Evolutionary conservation across 2,797 vertebrate species (phyloP).

Genomic region (Protonibea diacanthus): DNA sequence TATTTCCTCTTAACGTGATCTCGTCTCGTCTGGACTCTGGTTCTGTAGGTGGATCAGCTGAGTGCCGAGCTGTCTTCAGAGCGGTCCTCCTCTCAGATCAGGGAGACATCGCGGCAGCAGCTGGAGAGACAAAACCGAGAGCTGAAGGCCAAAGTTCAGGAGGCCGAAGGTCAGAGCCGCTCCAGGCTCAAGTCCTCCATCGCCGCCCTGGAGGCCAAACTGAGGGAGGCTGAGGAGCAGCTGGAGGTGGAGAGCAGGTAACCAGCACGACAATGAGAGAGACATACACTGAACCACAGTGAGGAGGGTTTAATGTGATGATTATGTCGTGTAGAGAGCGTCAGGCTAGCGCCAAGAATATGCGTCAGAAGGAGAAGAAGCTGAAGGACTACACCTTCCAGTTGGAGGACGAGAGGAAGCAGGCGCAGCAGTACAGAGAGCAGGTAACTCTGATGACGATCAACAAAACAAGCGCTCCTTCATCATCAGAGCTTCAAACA

Average conservation of each 20-base stretch:
- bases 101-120: constrained; percentile 92
- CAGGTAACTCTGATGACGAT: constrained; percentile 84
- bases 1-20: too few relatives aligned
- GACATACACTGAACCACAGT: background rate
- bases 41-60: constrained; percentile 91
- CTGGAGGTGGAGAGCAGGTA: constrained; percentile 95
- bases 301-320: background rate
- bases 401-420: constrained; percentile 96
- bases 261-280: background rate
- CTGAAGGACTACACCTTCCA: constrained; percentile 93
- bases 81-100: constrained; percentile 89
- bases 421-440: constrained; percentile 96
- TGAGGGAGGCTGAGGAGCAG: constrained; percentile 94
- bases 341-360: constrained; percentile 86
- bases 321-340: constrained; percentile 87
- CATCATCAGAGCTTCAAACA: accelerated
- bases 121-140: constrained; percentile 96
- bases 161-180: constrained; percentile 92
- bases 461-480: background rate
- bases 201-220: constrained; percentile 91
- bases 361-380: constrained; percentile 97
- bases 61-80: constrained; percentile 91
- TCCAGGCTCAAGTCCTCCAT: constrained; percentile 94
- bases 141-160: constrained; percentile 93
- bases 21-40: background rate